Evolutionary conservation across 2,888 invertebrate species (phyloP), one percentile per base, ranked within the genome.

Genomic region (Anarsia innoxiella): DNA sequence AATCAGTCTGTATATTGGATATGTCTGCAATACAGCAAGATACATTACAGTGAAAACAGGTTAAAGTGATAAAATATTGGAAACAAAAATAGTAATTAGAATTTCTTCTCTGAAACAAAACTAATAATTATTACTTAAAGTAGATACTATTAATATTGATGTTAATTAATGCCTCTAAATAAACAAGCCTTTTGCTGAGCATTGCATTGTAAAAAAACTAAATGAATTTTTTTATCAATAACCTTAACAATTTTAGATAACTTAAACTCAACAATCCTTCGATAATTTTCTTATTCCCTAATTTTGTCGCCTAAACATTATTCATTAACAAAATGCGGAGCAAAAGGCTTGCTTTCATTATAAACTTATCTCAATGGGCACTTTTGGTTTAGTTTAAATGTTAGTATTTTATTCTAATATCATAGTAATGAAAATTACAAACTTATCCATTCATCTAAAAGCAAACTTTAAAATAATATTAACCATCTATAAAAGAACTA

Each of bases 1-100:
- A 85, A 85, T 86, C 86, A 86, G 86, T 86, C 86, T 86, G 86
- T 86, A 85, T 86, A 83, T 80, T 84, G 85, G 86, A 86, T 86
- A 86, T 86, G 86, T 86, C 78, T 86, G 86, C 80, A 86, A 85
- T 84, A 86, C 83, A 85, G 84, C 84, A 79, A 84, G 78, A 84
- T 82, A 82, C 75, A 82, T 74, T 82, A 82, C 77, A 82, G 77
- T 83, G 82, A 82, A 80, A 83, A 83, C 83, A 83, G 80, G 74
- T 79, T 78, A 63, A 63, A 76, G 74, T 79, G 77, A 82, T 82
- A 82, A 83, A 83, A 83, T 82, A 82, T 80, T 71, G 77, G 82
- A 82, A 83, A 83, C 83, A 82, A 82, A 82, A 83, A 82, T 83
- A 83, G 75, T 79, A 78, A 80, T 82, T 80, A 80, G 76, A 80